Evolutionary conservation across 2,888 invertebrate genomes (phyloP).

Genomic region (Myathropa florea): DNA sequence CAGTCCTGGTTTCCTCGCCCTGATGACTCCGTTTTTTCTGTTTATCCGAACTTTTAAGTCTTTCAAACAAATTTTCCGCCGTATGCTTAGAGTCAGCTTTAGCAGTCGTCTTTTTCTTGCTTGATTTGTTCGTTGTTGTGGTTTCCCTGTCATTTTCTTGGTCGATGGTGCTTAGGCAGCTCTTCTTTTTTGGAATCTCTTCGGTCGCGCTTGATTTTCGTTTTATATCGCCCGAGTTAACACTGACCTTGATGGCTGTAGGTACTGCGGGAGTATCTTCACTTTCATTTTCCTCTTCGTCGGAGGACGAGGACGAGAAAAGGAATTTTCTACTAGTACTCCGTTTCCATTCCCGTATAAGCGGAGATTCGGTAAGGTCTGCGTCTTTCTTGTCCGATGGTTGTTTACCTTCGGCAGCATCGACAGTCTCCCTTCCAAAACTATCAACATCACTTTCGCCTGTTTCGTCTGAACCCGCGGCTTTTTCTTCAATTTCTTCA

Average conservation of each 20-base stretch:
- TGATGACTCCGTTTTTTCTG: background rate
- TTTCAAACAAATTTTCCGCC: conserved; percentile 9
- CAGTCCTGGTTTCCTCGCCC: background rate
- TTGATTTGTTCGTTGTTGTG: background rate
- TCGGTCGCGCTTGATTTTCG: background rate
- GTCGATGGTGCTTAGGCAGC: background rate
- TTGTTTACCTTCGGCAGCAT: background rate
- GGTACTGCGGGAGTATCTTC: background rate
- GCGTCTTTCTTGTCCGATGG: too few species aligned
- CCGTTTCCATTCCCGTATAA: background rate
- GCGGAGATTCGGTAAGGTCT: background rate
- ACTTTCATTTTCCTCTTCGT: conserved; percentile 13
- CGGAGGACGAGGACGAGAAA: conserved; percentile 22
- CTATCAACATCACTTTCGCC: background rate
- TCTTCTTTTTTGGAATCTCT: background rate
- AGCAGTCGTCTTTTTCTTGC: background rate
- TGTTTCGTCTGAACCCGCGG: background rate
- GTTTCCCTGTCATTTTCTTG: background rate
- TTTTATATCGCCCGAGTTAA: background rate
- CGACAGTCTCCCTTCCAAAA: background rate
- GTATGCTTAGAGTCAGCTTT: background rate
- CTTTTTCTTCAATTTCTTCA: conserved; percentile 41
- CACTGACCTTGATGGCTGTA: background rate
- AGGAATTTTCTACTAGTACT: background rate
- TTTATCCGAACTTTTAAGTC: conserved; percentile 22